These are phyloP conservation scores for Scatophagus argus DNA, from an alignment of 2,113 vertebrate species.

Conservation along the genomic window DNA sequence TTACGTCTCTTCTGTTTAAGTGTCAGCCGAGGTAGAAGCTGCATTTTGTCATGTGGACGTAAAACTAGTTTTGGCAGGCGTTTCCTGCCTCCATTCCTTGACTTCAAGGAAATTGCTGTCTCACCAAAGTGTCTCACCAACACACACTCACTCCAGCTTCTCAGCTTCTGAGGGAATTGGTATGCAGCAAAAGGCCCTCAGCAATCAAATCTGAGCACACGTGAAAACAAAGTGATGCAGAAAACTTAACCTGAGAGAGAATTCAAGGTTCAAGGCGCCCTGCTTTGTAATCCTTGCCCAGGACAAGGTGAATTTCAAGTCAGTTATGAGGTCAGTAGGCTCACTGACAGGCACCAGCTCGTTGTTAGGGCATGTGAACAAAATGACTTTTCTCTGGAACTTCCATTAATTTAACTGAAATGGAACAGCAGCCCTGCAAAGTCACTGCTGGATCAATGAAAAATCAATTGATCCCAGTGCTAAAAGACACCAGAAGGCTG, in stretches of 20 bases:
- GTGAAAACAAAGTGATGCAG: conserved; percentile 26
- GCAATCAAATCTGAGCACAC: conserved; percentile 50
- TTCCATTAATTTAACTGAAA: conserved; percentile 68
- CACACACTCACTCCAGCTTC: conserved; percentile 14
- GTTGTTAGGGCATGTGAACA: conserved; percentile 50
- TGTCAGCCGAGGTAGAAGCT: conserved; percentile 27
- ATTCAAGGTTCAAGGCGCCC: not conserved
- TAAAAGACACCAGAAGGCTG: conserved; percentile 4
- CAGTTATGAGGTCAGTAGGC: conserved; percentile 47
- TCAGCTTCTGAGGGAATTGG: conserved; percentile 34
- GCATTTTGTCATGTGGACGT: not conserved
- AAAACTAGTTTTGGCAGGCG: conserved; percentile 42
- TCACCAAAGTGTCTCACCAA: conserved; percentile 24
- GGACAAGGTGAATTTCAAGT: conserved; percentile 51
- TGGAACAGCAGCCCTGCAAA: conserved; percentile 40
- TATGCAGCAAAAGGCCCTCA: conserved; percentile 5
- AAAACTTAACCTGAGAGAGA: not conserved
- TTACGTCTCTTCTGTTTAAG: conserved; percentile 54
- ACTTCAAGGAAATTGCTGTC: conserved; percentile 48
- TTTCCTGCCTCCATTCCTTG: conserved; percentile 23
- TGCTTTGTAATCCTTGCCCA: conserved; percentile 11
- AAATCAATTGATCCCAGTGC: conserved; percentile 18
- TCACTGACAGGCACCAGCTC: conserved; percentile 54
- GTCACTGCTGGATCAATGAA: conserved; percentile 40
- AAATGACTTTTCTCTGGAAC: conserved; percentile 51